Conservation (phyloP, 2,888 invertebrate genomes). For the Eupithecia exiguata region DNA sequence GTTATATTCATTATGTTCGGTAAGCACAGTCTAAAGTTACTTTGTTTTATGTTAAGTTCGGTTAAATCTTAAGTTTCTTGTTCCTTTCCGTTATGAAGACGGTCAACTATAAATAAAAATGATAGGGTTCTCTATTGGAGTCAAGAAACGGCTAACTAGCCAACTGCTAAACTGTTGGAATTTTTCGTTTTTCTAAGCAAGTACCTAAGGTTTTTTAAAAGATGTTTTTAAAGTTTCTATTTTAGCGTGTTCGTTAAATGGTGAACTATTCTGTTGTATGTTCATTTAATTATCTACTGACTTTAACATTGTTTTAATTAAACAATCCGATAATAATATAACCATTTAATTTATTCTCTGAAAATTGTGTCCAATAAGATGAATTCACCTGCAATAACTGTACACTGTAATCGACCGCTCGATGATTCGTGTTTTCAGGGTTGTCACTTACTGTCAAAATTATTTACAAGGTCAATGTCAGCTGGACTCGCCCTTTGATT, state of each 20-base stretch:
- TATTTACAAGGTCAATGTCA: neutral
- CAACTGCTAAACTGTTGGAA: neutral
- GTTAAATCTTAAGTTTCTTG: neutral
- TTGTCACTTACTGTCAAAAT: conserved; percentile 43
- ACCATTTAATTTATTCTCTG: too few species aligned
- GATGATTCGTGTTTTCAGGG: conserved; percentile 52
- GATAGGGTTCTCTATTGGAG: neutral
- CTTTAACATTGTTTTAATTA: too few species aligned
- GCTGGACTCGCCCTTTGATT: neutral
- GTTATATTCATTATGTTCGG: neutral
- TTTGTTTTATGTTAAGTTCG: neutral
- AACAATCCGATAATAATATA: too few species aligned
- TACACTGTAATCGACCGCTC: too few species aligned
- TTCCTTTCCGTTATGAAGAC: neutral
- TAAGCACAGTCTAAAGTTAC: neutral
- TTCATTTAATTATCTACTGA: too few species aligned
- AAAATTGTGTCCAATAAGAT: too few species aligned
- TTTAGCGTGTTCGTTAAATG: too few species aligned
- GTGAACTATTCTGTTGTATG: too few species aligned
- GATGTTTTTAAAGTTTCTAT: too few species aligned
- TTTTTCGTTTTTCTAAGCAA: neutral
- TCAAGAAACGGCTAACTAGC: neutral
- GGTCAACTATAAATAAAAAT: neutral
- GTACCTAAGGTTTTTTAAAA: neutral
- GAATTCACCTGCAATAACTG: too few species aligned